A percentile compares a stretch with the other conserved stretches of the same genome.
These are phyloP conservation scores for Nanorana parkeri DNA, from an alignment of 2,113 vertebrate species.

Conservation along the genomic window DNA sequence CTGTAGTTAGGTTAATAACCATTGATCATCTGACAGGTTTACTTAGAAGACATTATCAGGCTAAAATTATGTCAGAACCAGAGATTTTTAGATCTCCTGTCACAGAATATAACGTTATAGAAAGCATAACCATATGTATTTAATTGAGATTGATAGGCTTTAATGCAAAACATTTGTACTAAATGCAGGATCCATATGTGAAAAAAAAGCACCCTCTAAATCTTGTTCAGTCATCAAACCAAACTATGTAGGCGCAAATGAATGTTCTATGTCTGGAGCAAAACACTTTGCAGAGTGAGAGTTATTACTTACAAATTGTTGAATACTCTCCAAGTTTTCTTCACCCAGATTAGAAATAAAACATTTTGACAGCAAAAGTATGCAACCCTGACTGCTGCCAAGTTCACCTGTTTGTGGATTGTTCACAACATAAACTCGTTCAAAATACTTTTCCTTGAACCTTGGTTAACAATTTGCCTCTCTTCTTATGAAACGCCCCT, in stretches of 20 bases:
- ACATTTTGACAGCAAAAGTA: conserved; percentile 44
- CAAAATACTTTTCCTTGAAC: conserved; percentile 21
- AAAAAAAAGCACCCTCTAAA: no score
- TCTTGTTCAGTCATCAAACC: no score
- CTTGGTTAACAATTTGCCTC: conserved; percentile 7
- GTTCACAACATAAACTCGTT: conserved; percentile 17
- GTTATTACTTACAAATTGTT: conserved; percentile 35
- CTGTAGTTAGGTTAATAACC: no score
- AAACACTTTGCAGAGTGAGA: conserved; percentile 9
- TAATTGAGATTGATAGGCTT: no score
- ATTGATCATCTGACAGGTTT: no score
- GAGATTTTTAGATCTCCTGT: no score
- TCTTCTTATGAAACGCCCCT: neutral
- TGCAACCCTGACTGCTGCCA: conserved; percentile 40
- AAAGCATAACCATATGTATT: no score
- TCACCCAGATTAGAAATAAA: conserved; percentile 44
- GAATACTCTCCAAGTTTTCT: conserved; percentile 37
- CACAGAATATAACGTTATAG: no score
- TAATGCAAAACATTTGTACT: no score
- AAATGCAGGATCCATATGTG: no score
- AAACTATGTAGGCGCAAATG: conserved; percentile 12
- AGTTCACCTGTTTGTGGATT: conserved; percentile 49
- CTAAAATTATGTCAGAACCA: no score
- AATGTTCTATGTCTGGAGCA: conserved; percentile 12
- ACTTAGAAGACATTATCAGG: no score